Evolutionary conservation across 1,140 invertebrate species (phyloP).

Genomic region (Aphidius ervi): DNA sequence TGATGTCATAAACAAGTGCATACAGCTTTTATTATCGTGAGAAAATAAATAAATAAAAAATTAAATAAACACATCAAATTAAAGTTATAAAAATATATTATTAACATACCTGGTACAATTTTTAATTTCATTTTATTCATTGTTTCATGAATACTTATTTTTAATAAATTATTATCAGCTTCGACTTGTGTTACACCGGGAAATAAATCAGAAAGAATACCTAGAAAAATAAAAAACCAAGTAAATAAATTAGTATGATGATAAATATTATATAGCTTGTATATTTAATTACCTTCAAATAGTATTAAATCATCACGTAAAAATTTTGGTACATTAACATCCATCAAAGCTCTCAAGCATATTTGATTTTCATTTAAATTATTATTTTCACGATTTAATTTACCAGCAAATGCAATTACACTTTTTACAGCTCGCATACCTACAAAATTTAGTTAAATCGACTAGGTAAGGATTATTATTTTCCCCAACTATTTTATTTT

Average conservation of each 20-base stretch:
- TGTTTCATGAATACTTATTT: conserved; percentile 44
- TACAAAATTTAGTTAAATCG: too few relatives aligned
- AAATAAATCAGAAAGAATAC: conserved; percentile 71
- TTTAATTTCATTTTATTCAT: conserved; percentile 50
- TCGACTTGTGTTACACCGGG: conserved; percentile 59
- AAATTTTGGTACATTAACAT: conserved; percentile 74
- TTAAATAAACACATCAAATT: too few relatives aligned
- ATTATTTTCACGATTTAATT: conserved; percentile 63
- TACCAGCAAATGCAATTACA: conserved; percentile 67
- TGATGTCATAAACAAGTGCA: too few relatives aligned
- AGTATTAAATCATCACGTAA: conserved; percentile 65
- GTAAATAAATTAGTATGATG: neutral
- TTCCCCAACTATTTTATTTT: too few relatives aligned
- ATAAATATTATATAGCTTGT: neutral
- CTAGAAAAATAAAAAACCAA: conserved; percentile 38
- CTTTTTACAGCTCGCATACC: conserved; percentile 60
- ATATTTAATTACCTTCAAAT: conserved; percentile 53
- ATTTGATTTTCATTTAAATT: conserved; percentile 59
- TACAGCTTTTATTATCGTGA: too few relatives aligned
- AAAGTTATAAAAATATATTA: too few relatives aligned
- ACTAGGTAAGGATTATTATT: too few relatives aligned
- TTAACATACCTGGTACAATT: conserved; percentile 55
- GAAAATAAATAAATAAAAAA: too few relatives aligned
- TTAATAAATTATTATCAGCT: conserved; percentile 58
- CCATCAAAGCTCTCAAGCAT: conserved; percentile 60